A percentile compares a stretch with the other conserved stretches of the same genome.
Conservation (phyloP, 2,797 vertebrate species). For the Rhabdomys pumilio region DNA sequence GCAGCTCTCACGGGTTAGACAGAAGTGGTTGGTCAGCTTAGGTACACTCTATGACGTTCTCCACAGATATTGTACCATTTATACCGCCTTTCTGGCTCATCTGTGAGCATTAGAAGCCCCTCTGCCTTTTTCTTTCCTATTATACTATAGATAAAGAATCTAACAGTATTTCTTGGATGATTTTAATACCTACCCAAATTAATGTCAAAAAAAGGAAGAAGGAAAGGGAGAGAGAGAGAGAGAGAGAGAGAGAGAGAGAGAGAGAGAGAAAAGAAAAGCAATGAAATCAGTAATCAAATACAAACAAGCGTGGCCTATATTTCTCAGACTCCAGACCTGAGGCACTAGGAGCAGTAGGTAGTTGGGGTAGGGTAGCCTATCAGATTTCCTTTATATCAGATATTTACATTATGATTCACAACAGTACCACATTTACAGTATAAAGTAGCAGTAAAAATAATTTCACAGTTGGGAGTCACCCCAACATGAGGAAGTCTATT, state of each 20-base stretch:
- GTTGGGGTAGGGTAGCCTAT: not conserved
- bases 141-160: constrained; percentile 9
- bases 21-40: not conserved
- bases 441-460: not conserved
- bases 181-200: not conserved
- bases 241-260: too few species aligned
- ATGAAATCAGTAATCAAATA: not conserved
- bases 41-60: not conserved
- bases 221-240: too few species aligned
- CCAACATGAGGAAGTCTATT: not conserved
- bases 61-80: not conserved
- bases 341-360: too few species aligned
- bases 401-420: not conserved
- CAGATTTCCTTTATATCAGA: not conserved
- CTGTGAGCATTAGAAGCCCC: constrained; percentile 26
- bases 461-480: not conserved
- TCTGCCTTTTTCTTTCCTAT: not conserved
- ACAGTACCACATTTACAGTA: not conserved
- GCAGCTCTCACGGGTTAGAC: not conserved
- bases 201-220: not conserved
- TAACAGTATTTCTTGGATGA: not conserved
- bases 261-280: not conserved
- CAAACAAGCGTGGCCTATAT: not conserved
- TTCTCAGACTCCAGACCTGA: not conserved
- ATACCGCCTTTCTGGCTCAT: constrained; percentile 48